Evolutionary conservation across 1,140 invertebrate genomes (phyloP).

Genomic region (Pogonognathellus flavescens): DNA sequence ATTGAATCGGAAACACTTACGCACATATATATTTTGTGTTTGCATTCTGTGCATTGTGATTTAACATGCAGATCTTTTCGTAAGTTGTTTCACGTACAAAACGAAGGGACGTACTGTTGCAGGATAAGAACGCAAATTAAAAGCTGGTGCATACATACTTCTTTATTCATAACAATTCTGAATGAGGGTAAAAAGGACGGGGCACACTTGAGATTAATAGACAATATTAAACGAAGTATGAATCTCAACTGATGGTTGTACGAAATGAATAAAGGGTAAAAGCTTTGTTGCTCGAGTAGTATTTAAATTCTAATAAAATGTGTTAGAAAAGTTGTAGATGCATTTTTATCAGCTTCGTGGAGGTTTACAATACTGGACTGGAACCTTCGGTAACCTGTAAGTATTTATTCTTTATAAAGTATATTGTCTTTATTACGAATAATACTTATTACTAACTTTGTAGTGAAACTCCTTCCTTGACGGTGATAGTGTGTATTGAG

Average conservation of each 20-base stretch:
- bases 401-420: not conserved
- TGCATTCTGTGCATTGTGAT: not conserved
- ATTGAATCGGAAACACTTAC: no score
- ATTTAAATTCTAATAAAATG: not conserved
- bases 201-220: conserved; percentile 44
- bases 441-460: not conserved
- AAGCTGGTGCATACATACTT: not conserved
- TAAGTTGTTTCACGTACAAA: not conserved
- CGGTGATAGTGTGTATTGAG: no score
- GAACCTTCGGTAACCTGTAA: no score
- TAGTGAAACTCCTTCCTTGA: no score
- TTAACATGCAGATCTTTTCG: conserved; percentile 12
- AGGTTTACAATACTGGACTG: not conserved
- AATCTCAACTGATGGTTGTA: conserved; percentile 25
- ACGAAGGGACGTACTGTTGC: not conserved
- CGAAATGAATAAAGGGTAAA: conserved; percentile 18
- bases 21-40: no score
- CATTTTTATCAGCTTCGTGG: not conserved
- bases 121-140: not conserved
- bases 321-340: not conserved
- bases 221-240: conserved; percentile 27
- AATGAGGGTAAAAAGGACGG: conserved; percentile 26
- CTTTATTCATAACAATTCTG: conserved; percentile 38
- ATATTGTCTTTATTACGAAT: not conserved
- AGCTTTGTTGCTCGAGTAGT: conserved; percentile 9